Base-by-base conservation (phyloP, 2,888 invertebrate species). In the Acanthosepion pharaonis region DNA sequence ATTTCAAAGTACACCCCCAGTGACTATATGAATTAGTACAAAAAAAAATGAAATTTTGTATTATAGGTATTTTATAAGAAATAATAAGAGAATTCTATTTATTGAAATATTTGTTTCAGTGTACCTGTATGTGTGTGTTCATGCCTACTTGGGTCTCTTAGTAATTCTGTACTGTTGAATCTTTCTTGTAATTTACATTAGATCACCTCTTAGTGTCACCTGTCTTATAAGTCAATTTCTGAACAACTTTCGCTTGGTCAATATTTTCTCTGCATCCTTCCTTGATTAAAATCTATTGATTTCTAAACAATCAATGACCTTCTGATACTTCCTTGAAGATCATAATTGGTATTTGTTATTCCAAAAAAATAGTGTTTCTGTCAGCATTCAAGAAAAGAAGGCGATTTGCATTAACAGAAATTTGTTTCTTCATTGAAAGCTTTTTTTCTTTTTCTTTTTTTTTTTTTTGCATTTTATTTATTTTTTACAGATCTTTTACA, bases 201-300 rank as follows among this genome's bases (percentile, higher is more conserved):
- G 78, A 78, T 78, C 9, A 78, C 2, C 9, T n/a, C 78, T n/a
- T 78, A 78, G 78, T 78, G 78, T 78, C 78, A 78, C 78, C 78
- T 78, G 78, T 11, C 5, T n/a, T 78, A 78, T n/a, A 6, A 59
- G 23, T 59, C n/a, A 78, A 78, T 33, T 78, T 78, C 33, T 33
- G n/a, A 78, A 78, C 78, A 78, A 78, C 78, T 33, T 78, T n/a
- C 33, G 78, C n/a, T 78, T 78, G 78, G 78, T n/a, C 78, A 78
- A 78, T 78, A 78, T 78, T 78, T 78, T 78, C n/a, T n/a, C 78
- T 78, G 4, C 33, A n/a, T n/a, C n/a, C 78, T 78, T 78, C 64
- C 78, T 78, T 78, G 78, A 78, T 78, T 78, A 78, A 78, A 78
- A 78, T n/a, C 78, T n/a, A 78, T 78, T 78, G 78, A 78, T 78